Conservation (phyloP, 2,113 vertebrate species). For the human (Homo sapiens) region GRCh38 chr1:192936501-192937000, state of each 20-base stretch:
- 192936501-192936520: background rate
- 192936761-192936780: constrained; percentile 63
- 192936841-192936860: constrained; percentile 62
- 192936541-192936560: background rate
- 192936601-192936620: constrained; percentile 43
- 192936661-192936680: constrained; percentile 55
- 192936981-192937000: background rate
- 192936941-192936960: background rate
- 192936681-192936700: background rate
- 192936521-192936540: background rate
- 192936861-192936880: constrained; percentile 65
- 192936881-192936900: background rate
- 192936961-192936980: background rate
- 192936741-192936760: constrained; percentile 63
- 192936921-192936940: background rate
- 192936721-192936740: constrained; percentile 20
- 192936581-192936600: constrained; percentile 6
- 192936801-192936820: constrained; percentile 56
- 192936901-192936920: constrained; percentile 43
- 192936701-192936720: constrained; percentile 49
- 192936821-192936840: constrained; percentile 63
- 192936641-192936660: constrained; percentile 51
- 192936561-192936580: constrained; percentile 3
- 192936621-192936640: constrained; percentile 53
- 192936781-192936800: constrained; percentile 60